Percentiles rank a stretch among this genome's conserved stretches.
Evolutionary conservation across 1,140 invertebrate species (phyloP).

Genomic region (Rhopalosiphum padi): DNA sequence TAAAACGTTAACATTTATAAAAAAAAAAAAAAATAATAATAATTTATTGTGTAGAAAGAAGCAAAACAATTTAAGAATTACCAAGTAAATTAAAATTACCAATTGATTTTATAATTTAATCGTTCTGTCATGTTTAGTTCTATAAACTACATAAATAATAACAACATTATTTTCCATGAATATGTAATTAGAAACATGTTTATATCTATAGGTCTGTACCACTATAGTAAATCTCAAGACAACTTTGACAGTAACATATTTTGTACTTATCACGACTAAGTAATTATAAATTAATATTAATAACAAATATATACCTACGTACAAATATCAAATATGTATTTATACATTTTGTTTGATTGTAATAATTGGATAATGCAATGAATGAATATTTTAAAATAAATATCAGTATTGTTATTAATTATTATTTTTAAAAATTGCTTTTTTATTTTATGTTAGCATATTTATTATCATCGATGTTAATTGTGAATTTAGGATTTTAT

Average conservation of each 20-base stretch:
- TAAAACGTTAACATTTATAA: background rate
- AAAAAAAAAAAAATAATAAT: background rate
- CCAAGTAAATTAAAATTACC: background rate
- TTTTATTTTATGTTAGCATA: background rate
- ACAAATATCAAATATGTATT: background rate
- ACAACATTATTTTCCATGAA: conserved; percentile 38
- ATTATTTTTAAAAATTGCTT: background rate
- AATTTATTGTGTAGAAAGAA: background rate
- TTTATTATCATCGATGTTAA: background rate
- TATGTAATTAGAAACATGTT: conserved; percentile 37
- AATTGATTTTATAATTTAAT: conserved; percentile 46
- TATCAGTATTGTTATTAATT: background rate
- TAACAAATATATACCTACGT: background rate
- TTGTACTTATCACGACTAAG: background rate
- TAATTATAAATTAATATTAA: conserved; percentile 30
- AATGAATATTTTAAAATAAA: conserved; percentile 23
- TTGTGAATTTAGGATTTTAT: background rate
- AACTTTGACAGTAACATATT: conserved; percentile 21
- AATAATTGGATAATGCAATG: conserved; percentile 2
- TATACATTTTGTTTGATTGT: background rate
- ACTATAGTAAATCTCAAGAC: conserved; percentile 7
- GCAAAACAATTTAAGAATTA: conserved; percentile 30
- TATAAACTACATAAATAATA: conserved; percentile 27
- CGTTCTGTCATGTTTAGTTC: conserved; percentile 11
- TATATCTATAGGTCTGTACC: background rate